Percentiles rank a stretch among this genome's conserved stretches.
Evolutionary conservation across 1,140 invertebrate species (phyloP).

Genomic region (Dolichoris vasculosae): DNA sequence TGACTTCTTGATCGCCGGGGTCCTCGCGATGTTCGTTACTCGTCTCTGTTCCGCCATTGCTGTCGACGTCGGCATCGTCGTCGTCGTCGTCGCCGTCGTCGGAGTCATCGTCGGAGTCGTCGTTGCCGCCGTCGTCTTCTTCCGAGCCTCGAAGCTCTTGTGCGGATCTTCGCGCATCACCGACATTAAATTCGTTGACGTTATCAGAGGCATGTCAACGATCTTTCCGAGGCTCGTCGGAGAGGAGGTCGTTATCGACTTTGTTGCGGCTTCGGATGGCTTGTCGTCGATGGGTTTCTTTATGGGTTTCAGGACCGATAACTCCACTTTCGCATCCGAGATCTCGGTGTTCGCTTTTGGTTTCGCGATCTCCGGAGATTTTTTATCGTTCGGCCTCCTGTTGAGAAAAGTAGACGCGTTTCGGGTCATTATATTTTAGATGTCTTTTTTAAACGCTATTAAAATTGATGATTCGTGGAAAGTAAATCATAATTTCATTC

Average conservation of each 20-base stretch:
- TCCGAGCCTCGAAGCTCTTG: neutral
- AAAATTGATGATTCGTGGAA: neutral
- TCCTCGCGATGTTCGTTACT: conserved; percentile 55
- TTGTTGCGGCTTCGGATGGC: conserved; percentile 23
- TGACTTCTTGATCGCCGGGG: conserved; percentile 66
- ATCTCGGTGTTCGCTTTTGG: neutral
- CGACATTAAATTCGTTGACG: conserved; percentile 60
- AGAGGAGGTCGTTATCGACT: neutral
- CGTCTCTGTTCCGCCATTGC: conserved; percentile 32
- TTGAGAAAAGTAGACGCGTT: neutral
- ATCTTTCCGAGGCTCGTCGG: conserved; percentile 64
- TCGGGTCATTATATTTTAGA: neutral
- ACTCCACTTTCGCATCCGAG: conserved; percentile 57
- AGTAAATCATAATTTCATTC: neutral
- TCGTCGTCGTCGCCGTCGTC: conserved; percentile 19
- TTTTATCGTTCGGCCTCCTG: conserved; percentile 43
- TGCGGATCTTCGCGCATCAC: conserved; percentile 50
- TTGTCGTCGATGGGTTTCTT: conserved; percentile 46
- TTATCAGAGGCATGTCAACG: conserved; percentile 71
- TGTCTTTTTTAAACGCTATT: neutral
- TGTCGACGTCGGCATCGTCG: conserved; percentile 54
- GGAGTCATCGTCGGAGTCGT: conserved; percentile 55
- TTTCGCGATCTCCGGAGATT: conserved; percentile 23
- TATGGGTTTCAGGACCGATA: conserved; percentile 46
- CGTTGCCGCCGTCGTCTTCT: conserved; percentile 21